Evolutionary conservation across 2,888 invertebrate species (phyloP), one percentile per base, ranked within the genome.

Genomic region (Salpingus planirostris): DNA sequence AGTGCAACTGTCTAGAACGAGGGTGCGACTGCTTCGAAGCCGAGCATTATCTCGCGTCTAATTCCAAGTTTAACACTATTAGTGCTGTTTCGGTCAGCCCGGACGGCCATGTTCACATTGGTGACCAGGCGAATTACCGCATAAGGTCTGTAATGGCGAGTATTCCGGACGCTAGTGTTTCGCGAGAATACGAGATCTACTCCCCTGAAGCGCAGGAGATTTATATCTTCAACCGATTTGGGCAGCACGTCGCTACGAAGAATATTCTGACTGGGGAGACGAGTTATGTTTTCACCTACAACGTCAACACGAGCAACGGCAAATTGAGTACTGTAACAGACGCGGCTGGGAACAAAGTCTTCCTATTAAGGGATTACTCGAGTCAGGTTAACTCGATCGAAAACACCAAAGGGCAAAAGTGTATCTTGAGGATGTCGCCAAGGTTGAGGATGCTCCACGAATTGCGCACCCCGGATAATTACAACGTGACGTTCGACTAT

Each of bases 151-250:
- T 90, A 0, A 87, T 84, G 76, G 86, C 89, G 0, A 87, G 87
- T 51, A 88, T 90, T 38, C 90, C 90, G 0, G 87, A 88, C 46
- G 84, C 88, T 0, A 86, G 85, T 49, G 74, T 78, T 1, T 75
- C 83, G 0, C 70, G 89, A 24, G 88, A 90, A 56, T 97, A 95
- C 59, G 90, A 93, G 61, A 91, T 98, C 34, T 89, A 88, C 53
- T 90, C 92, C 1, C 89, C 95, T 0, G 92, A 93, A 51, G 89
- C 91, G 2, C 93, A 95, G 62, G 96, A 96, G 62, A 83, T 90
- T 38, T 92, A 91, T 54, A 79, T 91, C 13, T 92, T 92, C 67
- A 92, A 92, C 54, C 71, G 90, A 46, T 91, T 92, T 56, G 97
- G 97, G 0, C 95, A 95, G 59, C 97, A 97, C 57, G 78, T 91